phyloP scores from a whole-genome alignment of 2,113 vertebrate species.

The Chelonoidis abingdonii region DNA sequence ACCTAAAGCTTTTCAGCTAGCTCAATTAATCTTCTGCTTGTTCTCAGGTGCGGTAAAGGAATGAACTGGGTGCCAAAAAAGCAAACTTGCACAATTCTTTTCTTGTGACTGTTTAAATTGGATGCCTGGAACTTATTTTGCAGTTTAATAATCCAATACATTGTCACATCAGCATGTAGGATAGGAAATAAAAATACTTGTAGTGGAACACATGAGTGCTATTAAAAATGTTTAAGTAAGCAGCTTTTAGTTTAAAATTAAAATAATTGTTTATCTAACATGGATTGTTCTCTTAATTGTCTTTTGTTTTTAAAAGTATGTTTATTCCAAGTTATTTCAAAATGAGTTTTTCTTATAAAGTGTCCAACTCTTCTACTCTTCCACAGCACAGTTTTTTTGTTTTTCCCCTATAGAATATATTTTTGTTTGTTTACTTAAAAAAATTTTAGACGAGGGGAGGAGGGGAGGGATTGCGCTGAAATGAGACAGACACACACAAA shows the following conservation, averaged over 20 bases:
- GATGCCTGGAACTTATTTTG: not conserved
- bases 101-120: not conserved
- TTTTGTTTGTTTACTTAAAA: not conserved
- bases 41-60: not conserved
- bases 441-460: too few species aligned
- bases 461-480: not conserved
- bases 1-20: not conserved
- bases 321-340: not conserved
- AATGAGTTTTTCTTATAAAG: not conserved
- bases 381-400: not conserved
- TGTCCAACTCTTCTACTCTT: not conserved
- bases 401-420: not conserved
- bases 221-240: not conserved
- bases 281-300: not conserved
- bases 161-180: not conserved
- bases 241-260: constrained; percentile 12
- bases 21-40: not conserved
- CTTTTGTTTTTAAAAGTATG: not conserved
- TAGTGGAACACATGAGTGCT: not conserved
- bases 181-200: not conserved
- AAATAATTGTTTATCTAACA: not conserved
- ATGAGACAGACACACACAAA: not conserved
- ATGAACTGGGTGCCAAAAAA: not conserved
- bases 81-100: not conserved
- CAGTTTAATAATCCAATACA: not conserved